These are phyloP conservation scores for Macrotus californicus DNA, from an alignment of 2,113 vertebrate genomes.

Conservation along the genomic window DNA sequence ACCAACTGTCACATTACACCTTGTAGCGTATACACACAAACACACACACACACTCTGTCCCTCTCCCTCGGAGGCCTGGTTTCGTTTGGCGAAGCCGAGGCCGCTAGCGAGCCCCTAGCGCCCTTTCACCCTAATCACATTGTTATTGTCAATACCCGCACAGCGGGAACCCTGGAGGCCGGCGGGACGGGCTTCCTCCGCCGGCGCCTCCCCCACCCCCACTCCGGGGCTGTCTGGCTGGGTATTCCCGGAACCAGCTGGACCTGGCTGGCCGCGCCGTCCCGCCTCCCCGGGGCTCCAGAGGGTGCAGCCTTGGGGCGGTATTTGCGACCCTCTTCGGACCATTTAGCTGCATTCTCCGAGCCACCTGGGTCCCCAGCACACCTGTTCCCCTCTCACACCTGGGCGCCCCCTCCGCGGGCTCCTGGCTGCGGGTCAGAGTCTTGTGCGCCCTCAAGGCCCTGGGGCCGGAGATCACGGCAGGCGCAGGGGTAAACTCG, in stretches of 20 bases:
- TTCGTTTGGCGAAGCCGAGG: background rate
- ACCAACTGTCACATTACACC: constrained; percentile 56
- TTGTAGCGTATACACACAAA: background rate
- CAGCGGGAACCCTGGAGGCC: background rate
- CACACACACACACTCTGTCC: background rate
- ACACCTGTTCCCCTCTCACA: constrained; percentile 46
- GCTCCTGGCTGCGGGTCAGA: background rate
- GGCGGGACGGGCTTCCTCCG: background rate
- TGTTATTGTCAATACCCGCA: constrained; percentile 49
- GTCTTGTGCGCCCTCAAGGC: background rate
- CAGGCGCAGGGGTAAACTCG: background rate
- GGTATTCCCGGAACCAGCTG: constrained; percentile 62
- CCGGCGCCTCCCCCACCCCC: constrained; percentile 53
- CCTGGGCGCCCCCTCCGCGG: background rate
- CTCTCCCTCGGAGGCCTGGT: background rate
- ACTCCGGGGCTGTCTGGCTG: background rate
- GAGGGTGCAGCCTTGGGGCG: background rate
- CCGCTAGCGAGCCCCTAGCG: background rate
- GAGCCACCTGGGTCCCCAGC: background rate
- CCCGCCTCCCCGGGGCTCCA: background rate
- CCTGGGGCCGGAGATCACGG: background rate
- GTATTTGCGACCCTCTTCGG: background rate
- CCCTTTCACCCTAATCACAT: background rate
- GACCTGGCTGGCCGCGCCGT: constrained; percentile 52
- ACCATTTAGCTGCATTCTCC: background rate